Base-by-base conservation (phyloP, 2,797 vertebrate genomes). In the Gastrophryne carolinensis region DNA sequence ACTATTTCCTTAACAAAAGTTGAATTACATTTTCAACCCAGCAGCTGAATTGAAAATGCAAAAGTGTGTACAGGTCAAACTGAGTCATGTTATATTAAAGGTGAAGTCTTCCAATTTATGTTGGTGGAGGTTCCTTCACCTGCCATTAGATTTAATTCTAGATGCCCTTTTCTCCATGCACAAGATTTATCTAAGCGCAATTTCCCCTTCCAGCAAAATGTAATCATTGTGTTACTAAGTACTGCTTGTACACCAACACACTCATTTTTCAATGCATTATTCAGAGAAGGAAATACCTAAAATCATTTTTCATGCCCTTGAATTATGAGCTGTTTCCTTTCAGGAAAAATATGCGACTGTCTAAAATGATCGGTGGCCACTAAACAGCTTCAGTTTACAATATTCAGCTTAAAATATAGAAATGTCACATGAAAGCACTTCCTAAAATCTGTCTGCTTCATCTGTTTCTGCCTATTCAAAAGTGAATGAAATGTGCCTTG, bases 71-170 rank as follows among this genome's bases (percentile, higher is more conserved):
- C 64, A 63, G 78, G 65, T 81, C 47, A 62, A 19, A 47, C 57
- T 58, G n/a, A 79, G 34, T 79, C 73, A 66, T 79, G 58, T 47
- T 73, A 17, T 76, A 77, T 75, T 80, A 70, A 32, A 73, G 8
- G 1, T 83, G 58, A 84, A 83, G 29, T 54, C n/a, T 57, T 80
- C 72, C 44, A 78, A 66, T 65, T 82, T 79, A 49, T 30, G 26
- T 79, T 23, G 32, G 49, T 53, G 30, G 21, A 53, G 21, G 12
- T 37, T 27, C 64, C 62, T 50, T 50, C 64, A 10, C 39, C 80
- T 79, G 80, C 60, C 80, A 86, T 86, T 77, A 88, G 83, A 84
- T 90, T 87, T 86, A 86, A 89, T 88, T 86, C 85, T 58, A 66
- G 73, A 85, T 86, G 80, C 78, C 79, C 77, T 89, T 87, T 83